Base-by-base conservation (phyloP, 2,888 invertebrate genomes). In the Parnassius apollo region DNA sequence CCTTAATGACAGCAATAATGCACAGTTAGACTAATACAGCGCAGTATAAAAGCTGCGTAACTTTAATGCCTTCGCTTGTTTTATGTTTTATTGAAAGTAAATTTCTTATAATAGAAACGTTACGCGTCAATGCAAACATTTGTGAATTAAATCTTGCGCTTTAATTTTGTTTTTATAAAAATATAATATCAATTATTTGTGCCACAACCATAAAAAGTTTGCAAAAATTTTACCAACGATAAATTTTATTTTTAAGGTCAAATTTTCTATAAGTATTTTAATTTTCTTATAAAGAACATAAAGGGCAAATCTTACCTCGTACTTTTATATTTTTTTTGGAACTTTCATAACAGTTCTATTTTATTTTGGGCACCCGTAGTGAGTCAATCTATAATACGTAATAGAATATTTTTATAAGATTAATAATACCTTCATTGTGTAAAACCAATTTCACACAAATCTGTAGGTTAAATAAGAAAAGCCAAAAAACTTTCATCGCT, bases 1-100 rank as follows among this genome's bases (percentile, higher is more conserved):
- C 54, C 62, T 62, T 67, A 65, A 67, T 65, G 67, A 64, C 64
- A 56, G 62, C 57, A 66, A 66, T 67, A 61, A 64, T 51, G 59
- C 57, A 65, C 67, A 64, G 67, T 65, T 67, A 67, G 51, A 25
- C 53, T 54, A 54, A 62, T 58, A 49, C 58, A 44, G 54, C 54
- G 42, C 42, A 42, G 49, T 25, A 13, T 58, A 58, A 62, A 22
- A 42, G 49, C 53, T 53, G 48, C 11, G 44, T 62, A 55, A 53
- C 49, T 49, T 18, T 52, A 51, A 61, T 57, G 18, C 45, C 42
- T 48, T 53, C 10, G 46, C n/a, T 10, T 42, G 8, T 52, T 52
- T 46, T 53, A 22, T 10, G n/a, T 54, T 56, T 61, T 11, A 56
- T 50, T 56, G 11, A 42, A 51, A 45, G 13, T 60, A 52, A 52